Conservation (phyloP, 2,113 vertebrate genomes). For the Lonchura striata region DNA sequence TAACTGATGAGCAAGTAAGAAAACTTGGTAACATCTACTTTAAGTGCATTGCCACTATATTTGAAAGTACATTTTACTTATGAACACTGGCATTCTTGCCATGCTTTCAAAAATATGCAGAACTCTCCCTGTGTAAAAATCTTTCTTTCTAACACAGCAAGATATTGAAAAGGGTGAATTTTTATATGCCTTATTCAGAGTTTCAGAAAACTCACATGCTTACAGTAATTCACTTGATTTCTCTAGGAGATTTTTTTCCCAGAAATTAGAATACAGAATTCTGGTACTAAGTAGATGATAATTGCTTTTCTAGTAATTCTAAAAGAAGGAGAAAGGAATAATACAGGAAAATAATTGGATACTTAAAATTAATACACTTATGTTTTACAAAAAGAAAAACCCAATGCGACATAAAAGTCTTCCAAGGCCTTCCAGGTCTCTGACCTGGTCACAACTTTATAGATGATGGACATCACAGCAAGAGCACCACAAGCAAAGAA, state of each 20-base stretch:
- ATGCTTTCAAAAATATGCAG: not conserved
- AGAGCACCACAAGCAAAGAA: not conserved
- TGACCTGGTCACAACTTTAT: accelerated
- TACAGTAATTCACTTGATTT: not conserved
- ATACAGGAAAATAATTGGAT: not conserved
- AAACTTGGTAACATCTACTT: not conserved
- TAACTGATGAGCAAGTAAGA: not conserved
- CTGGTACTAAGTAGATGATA: not conserved
- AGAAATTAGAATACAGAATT: not conserved
- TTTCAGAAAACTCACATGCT: not conserved
- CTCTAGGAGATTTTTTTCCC: not conserved
- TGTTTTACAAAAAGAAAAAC: not conserved
- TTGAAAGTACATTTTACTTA: not conserved
- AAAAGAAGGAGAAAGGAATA: not conserved
- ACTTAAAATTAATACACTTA: not conserved
- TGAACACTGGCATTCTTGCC: not conserved
- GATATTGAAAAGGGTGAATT: not conserved
- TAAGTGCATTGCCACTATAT: not conserved
- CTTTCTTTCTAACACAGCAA: not conserved
- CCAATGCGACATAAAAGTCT: not conserved
- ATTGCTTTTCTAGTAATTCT: not conserved
- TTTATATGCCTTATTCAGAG: not conserved
- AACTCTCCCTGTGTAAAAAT: not conserved
- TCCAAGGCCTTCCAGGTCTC: not conserved
- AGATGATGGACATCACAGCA: not conserved